Evolutionary conservation across 2,797 vertebrate genomes (phyloP), one percentile per base, ranked within the genome.

Genomic region (Paratrypauchen microcephalus): DNA sequence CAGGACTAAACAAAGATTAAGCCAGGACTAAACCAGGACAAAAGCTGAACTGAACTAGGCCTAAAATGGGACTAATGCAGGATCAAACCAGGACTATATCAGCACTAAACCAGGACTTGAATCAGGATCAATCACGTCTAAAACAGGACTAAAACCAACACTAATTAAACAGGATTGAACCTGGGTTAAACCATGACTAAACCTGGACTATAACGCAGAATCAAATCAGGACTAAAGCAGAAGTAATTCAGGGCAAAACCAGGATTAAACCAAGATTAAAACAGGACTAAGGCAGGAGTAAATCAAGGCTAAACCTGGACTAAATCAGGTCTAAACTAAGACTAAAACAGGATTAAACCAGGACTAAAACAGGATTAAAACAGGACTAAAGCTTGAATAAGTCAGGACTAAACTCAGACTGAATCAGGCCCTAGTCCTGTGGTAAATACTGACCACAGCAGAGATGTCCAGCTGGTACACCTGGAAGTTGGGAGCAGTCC

Each of bases 381-480:
- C 45, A 64, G 48, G 71, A 48, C 23, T 69, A 8, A 28, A 32
- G 7, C 5, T 19, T 0, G 45, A 52, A 7, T 36, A 60, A 36
- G 21, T 50, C 54, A 50, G 48, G 48, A 45, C 12, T 45, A 13
- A 45, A 45, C 16, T 5, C 13, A 18, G 47, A 18, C 47, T 50
- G 19, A 50, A 50, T 4, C 18, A 50, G 48, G 48, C 5, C 48
- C 12, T 4, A 4, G 13, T 45, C 41, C 41, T 15, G 41, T 45
- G 12, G 15, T 9, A 18, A 15, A 11, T 5, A 83, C 90, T 90
- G 79, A 94, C 93, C 80, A 92, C 91, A 0, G 92, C 92, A 12
- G 92, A 77, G 64, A 94, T 75, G 62, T 92, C 79, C 60, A 94
- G 75, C 70, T 88, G 80, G 78, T 93, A 93, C 66, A 65, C 60